Evolutionary conservation across 2,113 vertebrate genomes (phyloP).

Genomic region (Lepus timidus): DNA sequence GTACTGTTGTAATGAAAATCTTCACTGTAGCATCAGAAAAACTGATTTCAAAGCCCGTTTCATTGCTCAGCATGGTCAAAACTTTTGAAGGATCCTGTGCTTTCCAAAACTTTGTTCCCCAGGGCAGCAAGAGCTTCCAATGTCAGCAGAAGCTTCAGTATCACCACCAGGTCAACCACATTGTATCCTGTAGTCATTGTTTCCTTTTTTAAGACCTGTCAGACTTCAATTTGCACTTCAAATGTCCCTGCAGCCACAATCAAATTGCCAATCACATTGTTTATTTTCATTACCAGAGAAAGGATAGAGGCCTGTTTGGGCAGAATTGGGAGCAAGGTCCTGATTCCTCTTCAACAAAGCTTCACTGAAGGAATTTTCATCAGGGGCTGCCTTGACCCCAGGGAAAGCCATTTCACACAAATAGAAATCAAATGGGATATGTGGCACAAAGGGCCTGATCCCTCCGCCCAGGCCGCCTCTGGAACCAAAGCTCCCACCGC

Average conservation of each 20-base stretch:
- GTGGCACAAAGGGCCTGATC: constrained; percentile 97
- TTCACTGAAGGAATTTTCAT: constrained; percentile 95
- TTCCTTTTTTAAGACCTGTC: constrained; percentile 99
- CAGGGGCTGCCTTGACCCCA: constrained; percentile 94
- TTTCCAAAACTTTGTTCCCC: constrained; percentile 98
- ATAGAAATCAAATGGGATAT: constrained; percentile 98
- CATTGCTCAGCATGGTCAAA: constrained; percentile 97
- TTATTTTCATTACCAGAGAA: constrained; percentile 98
- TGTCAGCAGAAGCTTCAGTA: constrained; percentile 98
- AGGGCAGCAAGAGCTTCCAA: constrained; percentile 97
- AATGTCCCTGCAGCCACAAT: constrained; percentile 98
- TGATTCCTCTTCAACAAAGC: constrained; percentile 97
- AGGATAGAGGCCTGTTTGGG: constrained; percentile 98
- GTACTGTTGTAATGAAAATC: constrained; percentile 98
- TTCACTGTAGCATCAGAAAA: constrained; percentile 97
- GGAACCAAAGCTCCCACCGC: constrained; percentile 94
- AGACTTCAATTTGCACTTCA: constrained; percentile 99
- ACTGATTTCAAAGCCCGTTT: constrained; percentile 98
- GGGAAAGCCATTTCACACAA: constrained; percentile 99
- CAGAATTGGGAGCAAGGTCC: constrained; percentile 94
- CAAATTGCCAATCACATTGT: constrained; percentile 98
- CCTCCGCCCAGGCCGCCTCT: constrained; percentile 94
- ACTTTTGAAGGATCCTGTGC: constrained; percentile 96
- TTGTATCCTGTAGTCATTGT: constrained; percentile 98
- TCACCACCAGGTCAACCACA: constrained; percentile 97